Conservation (phyloP, 2,797 vertebrate genomes). For the Danio albolineatus region DNA sequence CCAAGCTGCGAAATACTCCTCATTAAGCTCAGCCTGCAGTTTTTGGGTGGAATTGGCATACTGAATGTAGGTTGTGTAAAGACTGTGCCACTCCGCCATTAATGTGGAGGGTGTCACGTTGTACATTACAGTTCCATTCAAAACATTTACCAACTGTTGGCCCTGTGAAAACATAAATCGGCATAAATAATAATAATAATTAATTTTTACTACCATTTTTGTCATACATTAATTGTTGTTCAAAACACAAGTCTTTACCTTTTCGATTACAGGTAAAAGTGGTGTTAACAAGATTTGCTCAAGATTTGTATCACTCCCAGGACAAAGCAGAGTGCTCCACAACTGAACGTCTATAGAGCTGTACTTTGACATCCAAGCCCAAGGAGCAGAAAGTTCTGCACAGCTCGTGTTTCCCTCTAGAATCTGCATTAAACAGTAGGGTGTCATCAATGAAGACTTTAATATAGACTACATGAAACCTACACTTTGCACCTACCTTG, state of each 20-base stretch:
- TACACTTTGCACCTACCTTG: constrained; percentile 63
- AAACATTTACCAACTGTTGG: constrained; percentile 43
- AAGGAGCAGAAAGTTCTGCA: constrained; percentile 63
- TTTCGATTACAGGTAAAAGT: constrained; percentile 63
- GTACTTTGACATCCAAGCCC: constrained; percentile 71
- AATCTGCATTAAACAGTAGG: constrained; percentile 54
- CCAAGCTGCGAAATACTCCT: constrained; percentile 67
- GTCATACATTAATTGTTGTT: neutral
- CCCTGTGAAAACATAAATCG: constrained; percentile 47
- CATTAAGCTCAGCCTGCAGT: constrained; percentile 48
- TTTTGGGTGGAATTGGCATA: constrained; percentile 39
- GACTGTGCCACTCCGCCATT: constrained; percentile 74
- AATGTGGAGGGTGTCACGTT: constrained; percentile 73
- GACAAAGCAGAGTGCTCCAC: constrained; percentile 70
- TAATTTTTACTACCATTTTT: neutral
- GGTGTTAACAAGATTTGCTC: constrained; percentile 56
- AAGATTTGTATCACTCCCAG: constrained; percentile 58
- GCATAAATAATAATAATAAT: neutral
- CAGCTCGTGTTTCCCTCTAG: constrained; percentile 59
- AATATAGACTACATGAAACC: neutral
- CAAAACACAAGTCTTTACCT: constrained; percentile 61
- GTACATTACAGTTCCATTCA: constrained; percentile 44
- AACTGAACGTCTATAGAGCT: constrained; percentile 60
- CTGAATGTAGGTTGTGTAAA: constrained; percentile 57
- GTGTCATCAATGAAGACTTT: neutral